phyloP scores from a whole-genome alignment of 2,797 vertebrate genomes.

The Periophthalmus magnuspinnatus region DNA sequence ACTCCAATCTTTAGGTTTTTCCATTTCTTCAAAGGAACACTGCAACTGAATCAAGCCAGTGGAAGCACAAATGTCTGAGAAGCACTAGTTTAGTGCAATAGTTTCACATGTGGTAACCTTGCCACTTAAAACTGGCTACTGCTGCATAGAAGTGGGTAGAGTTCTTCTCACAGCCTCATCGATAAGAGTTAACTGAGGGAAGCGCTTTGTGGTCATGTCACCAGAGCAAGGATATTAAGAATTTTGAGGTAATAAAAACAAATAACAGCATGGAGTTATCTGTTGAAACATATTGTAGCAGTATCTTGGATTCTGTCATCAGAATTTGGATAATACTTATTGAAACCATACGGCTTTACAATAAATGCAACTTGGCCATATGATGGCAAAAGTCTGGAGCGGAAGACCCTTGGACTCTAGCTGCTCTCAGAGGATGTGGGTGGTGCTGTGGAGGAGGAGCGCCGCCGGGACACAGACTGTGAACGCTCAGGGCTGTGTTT shows the following conservation, averaged over 20 bases:
- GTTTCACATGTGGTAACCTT: constrained; percentile 72
- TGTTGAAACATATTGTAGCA: constrained; percentile 74
- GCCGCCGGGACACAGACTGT: constrained; percentile 89
- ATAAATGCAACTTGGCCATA: constrained; percentile 99
- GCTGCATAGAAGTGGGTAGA: constrained; percentile 74
- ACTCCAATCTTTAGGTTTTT: constrained; percentile 58
- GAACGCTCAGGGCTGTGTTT: constrained; percentile 91
- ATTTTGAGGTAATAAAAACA: constrained; percentile 82
- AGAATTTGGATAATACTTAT: constrained; percentile 97
- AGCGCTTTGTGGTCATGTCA: constrained; percentile 73
- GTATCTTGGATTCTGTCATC: constrained; percentile 94
- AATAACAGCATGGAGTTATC: constrained; percentile 75
- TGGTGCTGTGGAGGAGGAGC: constrained; percentile 95
- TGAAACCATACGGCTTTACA: constrained; percentile 99
- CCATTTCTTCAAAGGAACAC: constrained; percentile 59
- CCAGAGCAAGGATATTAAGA: constrained; percentile 77
- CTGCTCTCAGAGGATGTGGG: constrained; percentile 99
- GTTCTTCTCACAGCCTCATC: constrained; percentile 64
- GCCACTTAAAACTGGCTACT: constrained; percentile 73
- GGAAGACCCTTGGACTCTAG: constrained; percentile 91
- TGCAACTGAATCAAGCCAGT: constrained; percentile 65
- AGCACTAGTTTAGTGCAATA: constrained; percentile 83
- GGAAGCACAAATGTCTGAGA: constrained; percentile 74
- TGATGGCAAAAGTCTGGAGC: constrained; percentile 97
- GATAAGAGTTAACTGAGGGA: constrained; percentile 68